Percentiles rank a stretch among this genome's conserved stretches.
phyloP scores from a whole-genome alignment of 2,113 vertebrate genomes.

The Chamaetylas fuelleborni region DNA sequence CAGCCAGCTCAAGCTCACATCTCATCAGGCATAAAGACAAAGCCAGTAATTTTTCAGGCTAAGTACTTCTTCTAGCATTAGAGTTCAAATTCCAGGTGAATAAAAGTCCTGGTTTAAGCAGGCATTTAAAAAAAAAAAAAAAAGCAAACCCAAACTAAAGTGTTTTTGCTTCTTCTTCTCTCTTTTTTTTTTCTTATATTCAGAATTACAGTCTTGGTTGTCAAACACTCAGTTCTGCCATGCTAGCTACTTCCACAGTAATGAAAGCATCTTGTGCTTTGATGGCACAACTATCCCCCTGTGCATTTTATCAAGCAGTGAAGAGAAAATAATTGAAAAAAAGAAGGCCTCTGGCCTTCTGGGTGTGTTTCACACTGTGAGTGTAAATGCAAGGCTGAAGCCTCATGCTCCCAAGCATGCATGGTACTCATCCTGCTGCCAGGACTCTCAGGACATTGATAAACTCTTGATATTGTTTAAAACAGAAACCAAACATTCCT shows the following conservation, averaged over 20 bases:
- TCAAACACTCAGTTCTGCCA: background rate
- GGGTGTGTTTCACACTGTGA: background rate
- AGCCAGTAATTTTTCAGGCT: background rate
- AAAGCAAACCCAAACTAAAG: background rate
- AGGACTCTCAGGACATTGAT: background rate
- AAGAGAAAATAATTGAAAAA: background rate
- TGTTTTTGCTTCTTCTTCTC: no score
- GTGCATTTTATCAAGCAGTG: background rate
- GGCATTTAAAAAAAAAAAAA: background rate
- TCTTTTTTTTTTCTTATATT: background rate
- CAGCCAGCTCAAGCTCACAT: background rate
- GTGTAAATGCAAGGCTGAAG: fast-evolving
- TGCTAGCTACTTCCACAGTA: background rate
- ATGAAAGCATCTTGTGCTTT: background rate
- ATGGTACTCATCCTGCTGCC: background rate
- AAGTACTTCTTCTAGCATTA: background rate
- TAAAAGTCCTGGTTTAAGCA: background rate
- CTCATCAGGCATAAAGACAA: background rate
- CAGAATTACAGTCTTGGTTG: background rate
- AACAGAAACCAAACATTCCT: background rate
- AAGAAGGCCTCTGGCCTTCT: background rate
- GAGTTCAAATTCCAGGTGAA: background rate
- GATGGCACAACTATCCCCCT: background rate
- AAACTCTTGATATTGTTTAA: background rate
- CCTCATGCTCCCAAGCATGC: background rate